Evolutionary conservation across 1,140 invertebrate genomes (phyloP), one percentile per base, ranked within the genome.

Genomic region (Diploscapter pachys): DNA sequence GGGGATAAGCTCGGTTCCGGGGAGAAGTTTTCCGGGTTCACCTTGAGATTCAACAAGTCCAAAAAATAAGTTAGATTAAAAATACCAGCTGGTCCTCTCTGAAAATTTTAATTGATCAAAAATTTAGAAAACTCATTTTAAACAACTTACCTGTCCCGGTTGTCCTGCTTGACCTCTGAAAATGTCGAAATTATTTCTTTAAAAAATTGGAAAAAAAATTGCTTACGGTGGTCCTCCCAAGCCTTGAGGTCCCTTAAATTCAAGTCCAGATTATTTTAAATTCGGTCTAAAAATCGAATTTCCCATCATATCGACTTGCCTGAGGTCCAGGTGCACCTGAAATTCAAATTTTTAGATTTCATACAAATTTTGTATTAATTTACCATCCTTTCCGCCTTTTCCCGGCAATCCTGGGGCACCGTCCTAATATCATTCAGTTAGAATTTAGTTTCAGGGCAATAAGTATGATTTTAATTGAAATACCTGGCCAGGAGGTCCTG

Each of bases 351-450:
- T 31, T 31, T 31, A 31, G 31, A 31, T 31, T 31, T 31, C 31
- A 31, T 31, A 31, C 31, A 31, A 31, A 0, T 31, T 31, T 31
- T 31, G 0, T 31, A 31, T 31, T 31, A 31, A 1, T 31, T 1
- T 31, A 31, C 82, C 82, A 72, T 83, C 82, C 57, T 83, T 79
- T 65, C 84, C 82, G 75, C 83, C 79, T 73, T 69, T 68, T 72
- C 83, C 83, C 3, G 82, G 81, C 48, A 68, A 74, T 70, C 84
- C 83, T 48, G 83, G 82, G n/a, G 74, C 73, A 52, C 83, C 83
- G 64, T 84, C 84, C 55, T 31, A 31, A 31, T 31, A 31, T 31
- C 31, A 31, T 31, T 31, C 31, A 31, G 31, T 31, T 31, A 31
- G 0, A 31, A 31, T 31, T 31, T 31, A 31, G 1, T 31, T 31